Conservation (phyloP, 2,888 invertebrate genomes). For the Ophion costatus region DNA sequence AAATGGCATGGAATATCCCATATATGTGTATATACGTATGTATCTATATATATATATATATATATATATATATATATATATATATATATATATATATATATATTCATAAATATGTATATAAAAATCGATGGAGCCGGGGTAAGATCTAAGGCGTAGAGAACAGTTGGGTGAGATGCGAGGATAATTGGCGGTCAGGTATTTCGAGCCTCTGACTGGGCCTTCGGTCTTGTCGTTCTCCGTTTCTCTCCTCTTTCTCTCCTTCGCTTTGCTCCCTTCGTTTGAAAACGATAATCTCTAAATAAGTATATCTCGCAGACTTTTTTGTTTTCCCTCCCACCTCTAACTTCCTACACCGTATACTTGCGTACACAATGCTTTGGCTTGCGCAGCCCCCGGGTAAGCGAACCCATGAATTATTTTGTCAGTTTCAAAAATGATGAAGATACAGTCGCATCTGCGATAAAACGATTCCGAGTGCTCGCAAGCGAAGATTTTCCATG, state of each 20-base stretch:
- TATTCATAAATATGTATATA: constrained; percentile 19
- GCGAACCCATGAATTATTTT: constrained; percentile 68
- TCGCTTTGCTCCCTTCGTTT: constrained; percentile 26
- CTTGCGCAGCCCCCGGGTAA: constrained; percentile 38
- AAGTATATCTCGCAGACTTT: background rate
- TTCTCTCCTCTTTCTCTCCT: constrained; percentile 25
- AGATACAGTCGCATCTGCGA: constrained; percentile 51
- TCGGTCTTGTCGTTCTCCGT: constrained; percentile 53
- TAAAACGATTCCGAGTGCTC: constrained; percentile 41
- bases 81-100: constrained; percentile 19
- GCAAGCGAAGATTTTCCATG: constrained; percentile 33
- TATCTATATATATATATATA: background rate
- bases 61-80: too few species aligned
- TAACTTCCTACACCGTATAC: constrained; percentile 8
- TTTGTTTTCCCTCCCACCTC: background rate
- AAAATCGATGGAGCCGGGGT: constrained; percentile 45
- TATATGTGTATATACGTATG: too few species aligned
- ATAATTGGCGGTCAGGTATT: constrained; percentile 80
- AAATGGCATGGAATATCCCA: too few species aligned
- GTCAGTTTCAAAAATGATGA: constrained; percentile 66
- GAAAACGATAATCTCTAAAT: constrained; percentile 39
- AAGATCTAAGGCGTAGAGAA: constrained; percentile 60
- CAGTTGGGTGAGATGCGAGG: constrained; percentile 79
- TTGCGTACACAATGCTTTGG: constrained; percentile 26
- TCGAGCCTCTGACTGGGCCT: constrained; percentile 55